Conservation (phyloP, 1,140 invertebrate genomes). For the Sinella curviseta region DNA sequence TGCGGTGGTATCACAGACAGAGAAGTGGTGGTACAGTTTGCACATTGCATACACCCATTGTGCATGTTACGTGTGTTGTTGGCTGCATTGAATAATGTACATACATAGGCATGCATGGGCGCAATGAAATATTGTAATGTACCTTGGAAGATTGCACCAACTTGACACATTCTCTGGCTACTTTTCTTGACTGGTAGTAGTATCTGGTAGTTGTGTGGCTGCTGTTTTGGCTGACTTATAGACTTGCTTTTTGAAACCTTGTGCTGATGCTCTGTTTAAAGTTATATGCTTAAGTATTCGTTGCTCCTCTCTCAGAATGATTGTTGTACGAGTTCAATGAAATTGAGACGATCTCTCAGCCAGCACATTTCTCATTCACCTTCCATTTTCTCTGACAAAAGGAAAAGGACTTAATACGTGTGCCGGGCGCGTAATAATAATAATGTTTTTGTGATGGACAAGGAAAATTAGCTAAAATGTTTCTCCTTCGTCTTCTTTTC, state of each 20-base stretch:
- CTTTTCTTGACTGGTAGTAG: background rate
- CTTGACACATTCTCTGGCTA: background rate
- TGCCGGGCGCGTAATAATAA: background rate
- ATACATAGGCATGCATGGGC: background rate
- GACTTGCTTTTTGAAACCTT: background rate
- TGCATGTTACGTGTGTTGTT: too few species aligned
- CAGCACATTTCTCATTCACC: background rate
- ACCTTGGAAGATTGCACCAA: background rate
- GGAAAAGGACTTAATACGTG: background rate
- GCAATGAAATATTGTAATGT: background rate
- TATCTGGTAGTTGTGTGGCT: background rate
- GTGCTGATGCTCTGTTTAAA: background rate
- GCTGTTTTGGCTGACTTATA: background rate
- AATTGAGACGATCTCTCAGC: background rate
- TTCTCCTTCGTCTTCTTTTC: background rate
- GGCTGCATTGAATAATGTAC: background rate
- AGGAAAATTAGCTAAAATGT: conserved; percentile 3
- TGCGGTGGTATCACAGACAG: background rate
- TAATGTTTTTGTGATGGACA: background rate
- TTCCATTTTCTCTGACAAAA: background rate
- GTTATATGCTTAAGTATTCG: too few species aligned
- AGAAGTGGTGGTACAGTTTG: background rate
- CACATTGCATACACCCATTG: background rate
- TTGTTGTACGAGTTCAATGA: background rate
- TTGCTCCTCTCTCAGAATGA: background rate